Evolutionary conservation across 2,797 vertebrate species (phyloP), one percentile per base, ranked within the genome.

Genomic region (Gouania willdenowi): DNA sequence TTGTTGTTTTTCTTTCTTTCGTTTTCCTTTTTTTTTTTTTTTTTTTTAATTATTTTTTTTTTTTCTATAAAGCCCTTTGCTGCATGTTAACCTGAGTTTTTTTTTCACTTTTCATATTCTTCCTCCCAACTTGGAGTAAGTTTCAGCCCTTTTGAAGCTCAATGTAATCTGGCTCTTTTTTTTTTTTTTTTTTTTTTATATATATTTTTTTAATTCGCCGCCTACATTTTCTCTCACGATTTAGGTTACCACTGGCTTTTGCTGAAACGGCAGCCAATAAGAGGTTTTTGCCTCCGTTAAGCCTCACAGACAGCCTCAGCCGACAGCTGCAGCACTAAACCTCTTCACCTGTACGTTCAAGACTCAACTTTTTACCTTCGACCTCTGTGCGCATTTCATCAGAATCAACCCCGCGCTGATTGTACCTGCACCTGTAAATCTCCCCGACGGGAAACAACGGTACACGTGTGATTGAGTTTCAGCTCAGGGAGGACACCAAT

Each of bases 31-130:
- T 16, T 34, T 1, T 47, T 37, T 22, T 29, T n/a, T n/a, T 33
- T 31, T 3, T 16, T 14, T 27, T 2, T 25, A 26, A 26, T 7
- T 60, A 44, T 38, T 13, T 12, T 32, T 23, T 6, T 13, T 28
- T 3, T 35, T 5, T 16, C 34, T 1, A 47, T 37, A 22, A 29
- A 46, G 68, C 67, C 52, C 58, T 31, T 33, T 27, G 53, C 53
- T 29, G 20, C 47, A 16, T 60, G 67, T 71, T 73, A 76, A 77
- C 75, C 72, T 73, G 72, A 54, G 46, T 71, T 43, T 46, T 57
- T n/a, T 40, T 45, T 62, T 38, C 14, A 11, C 37, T 15, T 49
- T 40, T 39, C 30, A 0, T 28, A 4, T 26, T 13, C 25, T n/a
- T 28, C 16, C 6, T 37, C 26, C 28, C 40, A 5, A 23, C 45